A percentile compares a stretch with the other conserved stretches of the same genome.
These are phyloP conservation scores for Rhea americana DNA, from an alignment of 2,113 vertebrate species.

Conservation along the genomic window DNA sequence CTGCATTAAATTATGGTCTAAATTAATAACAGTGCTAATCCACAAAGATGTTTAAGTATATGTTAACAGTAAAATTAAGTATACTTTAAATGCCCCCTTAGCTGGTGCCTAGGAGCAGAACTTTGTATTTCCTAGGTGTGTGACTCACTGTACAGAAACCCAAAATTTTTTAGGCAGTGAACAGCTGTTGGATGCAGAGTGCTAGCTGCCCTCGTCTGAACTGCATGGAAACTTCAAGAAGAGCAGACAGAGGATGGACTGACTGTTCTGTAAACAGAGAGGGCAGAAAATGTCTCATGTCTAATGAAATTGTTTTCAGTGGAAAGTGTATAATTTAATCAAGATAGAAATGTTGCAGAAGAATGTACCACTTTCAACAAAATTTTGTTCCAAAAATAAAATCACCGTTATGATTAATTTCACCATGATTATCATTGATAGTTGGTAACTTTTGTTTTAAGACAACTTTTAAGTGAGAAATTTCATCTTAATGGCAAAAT, in stretches of 20 bases:
- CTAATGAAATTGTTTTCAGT: neutral
- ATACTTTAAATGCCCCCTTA: neutral
- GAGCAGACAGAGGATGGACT: neutral
- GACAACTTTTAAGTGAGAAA: neutral
- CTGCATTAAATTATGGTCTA: neutral
- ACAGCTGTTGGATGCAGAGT: neutral
- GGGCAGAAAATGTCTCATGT: neutral
- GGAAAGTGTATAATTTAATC: conserved; percentile 27
- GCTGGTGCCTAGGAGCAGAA: neutral
- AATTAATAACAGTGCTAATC: neutral
- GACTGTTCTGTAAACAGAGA: conserved; percentile 4
- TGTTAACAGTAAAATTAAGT: neutral
- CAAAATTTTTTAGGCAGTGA: neutral
- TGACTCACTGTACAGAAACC: neutral
- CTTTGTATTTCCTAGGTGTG: neutral
- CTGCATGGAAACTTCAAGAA: neutral
- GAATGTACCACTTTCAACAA: neutral
- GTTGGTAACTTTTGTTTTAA: neutral
- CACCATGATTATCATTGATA: neutral
- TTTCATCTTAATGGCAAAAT: neutral
- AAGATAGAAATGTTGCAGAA: neutral
- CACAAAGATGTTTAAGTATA: neutral
- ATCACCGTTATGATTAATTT: neutral
- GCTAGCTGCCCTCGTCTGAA: neutral
- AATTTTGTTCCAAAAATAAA: neutral